Evolutionary conservation across 1,140 invertebrate genomes (phyloP).

Genomic region (Episyrphus balteatus): DNA sequence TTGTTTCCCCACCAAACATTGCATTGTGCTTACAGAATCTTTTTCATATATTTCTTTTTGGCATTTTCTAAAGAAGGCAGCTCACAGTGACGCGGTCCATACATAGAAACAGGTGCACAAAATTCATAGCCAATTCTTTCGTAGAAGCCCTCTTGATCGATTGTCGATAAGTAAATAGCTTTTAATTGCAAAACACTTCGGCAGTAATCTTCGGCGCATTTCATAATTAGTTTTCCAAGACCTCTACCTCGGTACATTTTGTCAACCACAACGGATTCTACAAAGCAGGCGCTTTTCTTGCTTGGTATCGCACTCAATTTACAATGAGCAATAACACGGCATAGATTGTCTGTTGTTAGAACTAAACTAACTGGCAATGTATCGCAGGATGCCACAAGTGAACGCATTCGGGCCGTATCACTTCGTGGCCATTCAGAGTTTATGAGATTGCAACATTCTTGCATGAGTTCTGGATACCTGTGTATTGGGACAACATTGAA

Average conservation of each 20-base stretch:
- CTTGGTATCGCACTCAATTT: conserved; percentile 57
- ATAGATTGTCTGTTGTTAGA: conserved; percentile 44
- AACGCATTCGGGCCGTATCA: conserved; percentile 59
- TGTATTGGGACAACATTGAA: conserved; percentile 53
- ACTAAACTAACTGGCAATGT: conserved; percentile 59
- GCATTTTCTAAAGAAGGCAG: conserved; percentile 30
- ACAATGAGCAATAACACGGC: conserved; percentile 56
- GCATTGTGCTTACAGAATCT: conserved; percentile 21
- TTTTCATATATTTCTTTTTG: conserved; percentile 38
- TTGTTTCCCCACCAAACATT: too few relatives aligned
- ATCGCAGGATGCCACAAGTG: conserved; percentile 55
- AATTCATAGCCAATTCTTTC: conserved; percentile 57
- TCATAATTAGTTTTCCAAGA: conserved; percentile 58
- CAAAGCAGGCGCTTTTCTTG: conserved; percentile 53
- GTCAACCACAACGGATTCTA: conserved; percentile 67
- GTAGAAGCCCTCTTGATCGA: conserved; percentile 67
- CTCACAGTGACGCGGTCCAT: conserved; percentile 39
- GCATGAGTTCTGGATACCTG: conserved; percentile 51
- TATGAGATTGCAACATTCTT: conserved; percentile 56
- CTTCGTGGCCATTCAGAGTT: conserved; percentile 73
- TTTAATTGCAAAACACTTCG: conserved; percentile 45
- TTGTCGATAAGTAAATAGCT: conserved; percentile 60
- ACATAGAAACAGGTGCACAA: conserved; percentile 58
- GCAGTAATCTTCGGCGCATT: conserved; percentile 56
- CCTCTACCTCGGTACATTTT: conserved; percentile 55